Evolutionary conservation across 2,888 invertebrate genomes (phyloP).

Genomic region (Oscheius onirici): DNA sequence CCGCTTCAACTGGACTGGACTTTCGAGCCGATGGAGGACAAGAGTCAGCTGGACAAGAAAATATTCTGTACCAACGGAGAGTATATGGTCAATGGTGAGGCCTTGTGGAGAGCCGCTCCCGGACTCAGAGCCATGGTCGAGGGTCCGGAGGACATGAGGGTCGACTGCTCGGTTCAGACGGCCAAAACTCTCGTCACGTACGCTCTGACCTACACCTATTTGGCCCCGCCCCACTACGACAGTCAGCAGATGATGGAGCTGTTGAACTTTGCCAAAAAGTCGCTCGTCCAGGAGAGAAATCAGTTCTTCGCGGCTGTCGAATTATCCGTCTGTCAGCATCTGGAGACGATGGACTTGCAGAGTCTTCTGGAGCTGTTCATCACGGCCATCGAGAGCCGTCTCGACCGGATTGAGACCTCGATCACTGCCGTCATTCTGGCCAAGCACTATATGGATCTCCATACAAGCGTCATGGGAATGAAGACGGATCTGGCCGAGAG

Average conservation of each 20-base stretch:
- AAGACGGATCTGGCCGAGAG: too few species aligned
- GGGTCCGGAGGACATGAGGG: neutral
- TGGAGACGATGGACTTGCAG: neutral
- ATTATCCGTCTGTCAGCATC: neutral
- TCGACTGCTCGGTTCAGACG: neutral
- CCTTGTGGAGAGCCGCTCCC: conserved; percentile 19
- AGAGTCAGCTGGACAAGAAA: neutral
- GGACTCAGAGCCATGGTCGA: neutral
- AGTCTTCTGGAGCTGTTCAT: neutral
- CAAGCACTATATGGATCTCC: neutral
- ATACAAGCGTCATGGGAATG: too few species aligned
- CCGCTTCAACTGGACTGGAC: conserved; percentile 11
- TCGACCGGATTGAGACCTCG: neutral
- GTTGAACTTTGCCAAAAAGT: neutral
- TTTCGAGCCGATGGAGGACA: neutral
- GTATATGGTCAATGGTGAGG: neutral
- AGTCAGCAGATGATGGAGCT: neutral
- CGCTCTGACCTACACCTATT: neutral
- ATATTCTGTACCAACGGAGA: conserved; percentile 6
- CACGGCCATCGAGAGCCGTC: neutral
- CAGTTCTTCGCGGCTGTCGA: neutral
- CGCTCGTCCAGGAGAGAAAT: neutral
- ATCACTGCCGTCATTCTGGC: neutral
- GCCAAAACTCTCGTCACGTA: neutral
- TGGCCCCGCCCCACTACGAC: neutral